These are phyloP conservation scores for Chloroceryle inda DNA, from an alignment of 2,797 vertebrate genomes.

Conservation along the genomic window DNA sequence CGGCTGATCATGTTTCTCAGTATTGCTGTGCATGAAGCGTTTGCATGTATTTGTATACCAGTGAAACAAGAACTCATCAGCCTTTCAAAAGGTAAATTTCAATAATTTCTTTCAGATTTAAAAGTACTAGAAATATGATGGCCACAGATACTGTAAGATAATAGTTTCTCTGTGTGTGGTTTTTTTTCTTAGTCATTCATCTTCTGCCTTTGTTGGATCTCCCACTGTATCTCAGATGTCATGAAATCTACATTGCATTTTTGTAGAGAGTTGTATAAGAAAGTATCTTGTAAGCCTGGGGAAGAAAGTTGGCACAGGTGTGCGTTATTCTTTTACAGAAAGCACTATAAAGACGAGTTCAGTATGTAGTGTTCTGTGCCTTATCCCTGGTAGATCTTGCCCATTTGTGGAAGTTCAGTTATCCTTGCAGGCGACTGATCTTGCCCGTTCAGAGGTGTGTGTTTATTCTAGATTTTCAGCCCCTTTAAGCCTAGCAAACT, in stretches of 20 bases:
- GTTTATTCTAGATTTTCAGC: not conserved
- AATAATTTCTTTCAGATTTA: not conserved
- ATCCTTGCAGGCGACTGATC: not conserved
- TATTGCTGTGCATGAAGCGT: not conserved
- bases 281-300: not conserved
- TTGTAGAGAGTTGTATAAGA: not conserved
- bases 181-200: not conserved
- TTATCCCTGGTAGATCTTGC: not conserved
- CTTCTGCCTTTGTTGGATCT: not conserved
- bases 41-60: not conserved
- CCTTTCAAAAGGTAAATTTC: not conserved
- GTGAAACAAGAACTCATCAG: not conserved
- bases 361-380: not conserved
- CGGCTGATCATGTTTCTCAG: not conserved
- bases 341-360: not conserved
- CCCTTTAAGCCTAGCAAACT: not conserved
- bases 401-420: not conserved
- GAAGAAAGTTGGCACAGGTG: not conserved
- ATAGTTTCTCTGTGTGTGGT: not conserved
- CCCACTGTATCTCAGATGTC: not conserved
- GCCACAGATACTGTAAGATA: not conserved
- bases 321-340: not conserved
- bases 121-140: not conserved
- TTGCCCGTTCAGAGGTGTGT: not conserved
- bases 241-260: not conserved